Percentiles rank a stretch among this genome's conserved stretches.
These are phyloP conservation scores for Eupithecia subfuscata DNA, from an alignment of 2,888 invertebrate genomes.

Conservation along the genomic window DNA sequence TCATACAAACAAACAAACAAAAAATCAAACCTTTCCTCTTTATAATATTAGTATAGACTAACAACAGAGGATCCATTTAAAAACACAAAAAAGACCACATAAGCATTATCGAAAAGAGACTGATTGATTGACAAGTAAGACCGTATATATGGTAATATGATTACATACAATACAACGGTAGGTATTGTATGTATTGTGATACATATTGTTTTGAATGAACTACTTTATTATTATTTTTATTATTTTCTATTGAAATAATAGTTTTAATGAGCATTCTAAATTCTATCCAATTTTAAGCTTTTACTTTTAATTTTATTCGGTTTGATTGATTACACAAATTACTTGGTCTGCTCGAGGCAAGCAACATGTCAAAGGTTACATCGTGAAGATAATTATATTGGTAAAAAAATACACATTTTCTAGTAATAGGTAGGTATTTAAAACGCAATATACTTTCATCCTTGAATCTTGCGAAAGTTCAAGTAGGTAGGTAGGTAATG, in stretches of 20 bases:
- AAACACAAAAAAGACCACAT: no score
- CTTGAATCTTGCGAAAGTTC: slow-evolving; percentile 56
- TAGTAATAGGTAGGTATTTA: slow-evolving; percentile 21
- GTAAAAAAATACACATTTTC: slow-evolving; percentile 40
- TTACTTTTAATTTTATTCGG: slow-evolving; percentile 39
- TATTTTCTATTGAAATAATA: background rate
- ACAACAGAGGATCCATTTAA: no score
- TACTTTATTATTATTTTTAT: background rate
- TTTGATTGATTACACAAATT: slow-evolving; percentile 51
- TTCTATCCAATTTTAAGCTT: slow-evolving; percentile 28
- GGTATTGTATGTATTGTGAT: background rate
- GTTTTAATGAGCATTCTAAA: slow-evolving; percentile 3
- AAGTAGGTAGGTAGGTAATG: slow-evolving; percentile 18
- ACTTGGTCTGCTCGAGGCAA: slow-evolving; percentile 43
- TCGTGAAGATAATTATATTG: slow-evolving; percentile 65
- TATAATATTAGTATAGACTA: no score
- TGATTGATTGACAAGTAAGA: background rate
- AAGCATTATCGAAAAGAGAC: background rate
- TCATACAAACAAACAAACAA: no score
- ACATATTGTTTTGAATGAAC: no score
- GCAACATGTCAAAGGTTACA: slow-evolving; percentile 64
- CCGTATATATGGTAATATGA: background rate
- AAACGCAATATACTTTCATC: slow-evolving; percentile 48
- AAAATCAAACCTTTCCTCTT: no score
- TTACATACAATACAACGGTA: background rate